Conservation (phyloP, 2,113 vertebrate species). For the Phyllopteryx taeniolatus region DNA sequence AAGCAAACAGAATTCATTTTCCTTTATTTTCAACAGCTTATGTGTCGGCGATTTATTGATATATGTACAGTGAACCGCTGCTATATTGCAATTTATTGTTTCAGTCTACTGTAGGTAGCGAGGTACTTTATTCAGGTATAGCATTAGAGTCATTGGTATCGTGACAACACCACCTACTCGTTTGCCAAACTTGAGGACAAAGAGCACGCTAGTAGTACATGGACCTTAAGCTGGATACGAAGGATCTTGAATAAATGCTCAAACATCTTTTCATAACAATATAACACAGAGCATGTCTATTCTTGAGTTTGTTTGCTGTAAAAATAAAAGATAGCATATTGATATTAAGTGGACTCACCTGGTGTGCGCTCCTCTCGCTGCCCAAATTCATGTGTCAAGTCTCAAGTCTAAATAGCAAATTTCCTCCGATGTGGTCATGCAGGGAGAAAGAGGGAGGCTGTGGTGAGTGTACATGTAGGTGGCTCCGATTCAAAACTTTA, state of each 20-base stretch:
- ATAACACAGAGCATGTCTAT: too few species aligned
- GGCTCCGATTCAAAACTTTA: neutral
- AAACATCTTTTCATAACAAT: too few species aligned
- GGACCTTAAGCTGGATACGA: too few species aligned
- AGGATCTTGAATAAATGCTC: too few species aligned
- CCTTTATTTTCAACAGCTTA: neutral
- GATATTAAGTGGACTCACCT: conserved; percentile 49
- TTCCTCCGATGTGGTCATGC: conserved; percentile 35
- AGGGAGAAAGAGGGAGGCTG: conserved; percentile 19
- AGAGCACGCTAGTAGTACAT: too few species aligned
- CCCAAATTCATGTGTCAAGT: conserved; percentile 35
- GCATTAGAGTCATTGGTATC: too few species aligned
- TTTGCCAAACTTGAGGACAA: too few species aligned
- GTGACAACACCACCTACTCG: too few species aligned
- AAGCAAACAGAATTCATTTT: neutral
- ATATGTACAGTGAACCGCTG: neutral
- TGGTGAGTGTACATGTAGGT: conserved; percentile 19
- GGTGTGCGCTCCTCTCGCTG: conserved; percentile 44
- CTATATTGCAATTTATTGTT: too few species aligned
- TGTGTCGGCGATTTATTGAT: neutral
- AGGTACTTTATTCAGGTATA: too few species aligned
- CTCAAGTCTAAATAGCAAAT: neutral
- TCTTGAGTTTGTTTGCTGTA: too few species aligned
- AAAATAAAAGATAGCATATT: neutral
- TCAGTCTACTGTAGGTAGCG: too few species aligned